These are phyloP conservation scores for Caenorhabditis drosophilae DNA, from an alignment of 2,888 invertebrate species.

Conservation along the genomic window DNA sequence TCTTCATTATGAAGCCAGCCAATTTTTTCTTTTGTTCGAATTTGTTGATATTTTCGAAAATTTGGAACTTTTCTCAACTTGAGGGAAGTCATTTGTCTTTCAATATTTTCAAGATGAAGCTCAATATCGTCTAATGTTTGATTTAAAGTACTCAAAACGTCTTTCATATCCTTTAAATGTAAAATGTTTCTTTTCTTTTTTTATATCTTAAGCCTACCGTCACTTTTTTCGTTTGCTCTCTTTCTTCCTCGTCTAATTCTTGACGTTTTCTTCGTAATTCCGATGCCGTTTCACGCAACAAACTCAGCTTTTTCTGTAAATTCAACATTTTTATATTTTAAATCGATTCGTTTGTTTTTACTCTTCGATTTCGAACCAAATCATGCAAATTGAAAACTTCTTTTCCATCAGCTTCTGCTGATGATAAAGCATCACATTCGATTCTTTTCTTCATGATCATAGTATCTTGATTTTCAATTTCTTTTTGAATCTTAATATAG, in stretches of 20 bases:
- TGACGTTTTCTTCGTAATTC: background rate
- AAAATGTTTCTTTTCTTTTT: too few relatives aligned
- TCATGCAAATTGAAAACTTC: background rate
- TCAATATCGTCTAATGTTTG: constrained; percentile 2
- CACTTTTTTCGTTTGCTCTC: background rate
- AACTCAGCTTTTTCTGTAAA: background rate
- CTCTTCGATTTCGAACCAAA: constrained; percentile 2
- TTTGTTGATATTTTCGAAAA: background rate
- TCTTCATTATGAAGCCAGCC: background rate
- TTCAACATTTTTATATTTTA: too few relatives aligned
- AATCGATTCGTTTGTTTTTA: too few relatives aligned
- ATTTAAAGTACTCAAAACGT: background rate
- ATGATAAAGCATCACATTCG: background rate
- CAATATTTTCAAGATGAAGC: background rate
- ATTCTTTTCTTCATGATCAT: constrained; percentile 4
- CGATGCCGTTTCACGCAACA: background rate
- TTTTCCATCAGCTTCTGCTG: constrained; percentile 1
- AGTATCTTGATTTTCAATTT: background rate
- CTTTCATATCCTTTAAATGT: too few relatives aligned
- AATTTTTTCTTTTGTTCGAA: background rate
- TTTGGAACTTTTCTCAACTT: background rate
- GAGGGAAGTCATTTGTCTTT: background rate
- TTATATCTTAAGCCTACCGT: too few relatives aligned
- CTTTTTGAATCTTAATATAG: too few relatives aligned
- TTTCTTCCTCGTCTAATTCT: background rate